These are phyloP conservation scores for Pampusana beccarii DNA, from an alignment of 2,113 vertebrate genomes.

Conservation along the genomic window DNA sequence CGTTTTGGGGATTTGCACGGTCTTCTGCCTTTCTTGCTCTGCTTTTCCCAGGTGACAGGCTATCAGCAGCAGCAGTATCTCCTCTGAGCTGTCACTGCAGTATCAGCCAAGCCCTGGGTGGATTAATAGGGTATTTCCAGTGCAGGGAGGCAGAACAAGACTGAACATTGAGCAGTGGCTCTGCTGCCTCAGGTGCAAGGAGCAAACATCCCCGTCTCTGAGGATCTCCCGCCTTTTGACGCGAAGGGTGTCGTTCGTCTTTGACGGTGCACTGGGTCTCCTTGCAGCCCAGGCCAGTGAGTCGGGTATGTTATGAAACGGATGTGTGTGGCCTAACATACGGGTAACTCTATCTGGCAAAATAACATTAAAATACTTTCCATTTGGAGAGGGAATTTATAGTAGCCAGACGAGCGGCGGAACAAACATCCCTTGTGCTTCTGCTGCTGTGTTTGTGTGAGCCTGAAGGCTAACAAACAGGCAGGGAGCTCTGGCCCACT, in stretches of 20 bases:
- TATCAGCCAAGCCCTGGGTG: background rate
- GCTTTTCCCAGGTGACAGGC: background rate
- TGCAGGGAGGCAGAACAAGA: background rate
- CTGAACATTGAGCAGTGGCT: background rate
- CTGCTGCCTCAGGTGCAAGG: background rate
- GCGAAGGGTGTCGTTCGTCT: background rate
- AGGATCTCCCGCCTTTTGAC: background rate
- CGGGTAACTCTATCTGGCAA: slow-evolving; percentile 37
- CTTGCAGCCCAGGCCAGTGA: background rate
- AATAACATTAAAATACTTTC: slow-evolving; percentile 64
- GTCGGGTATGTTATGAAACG: background rate
- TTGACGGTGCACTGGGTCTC: background rate
- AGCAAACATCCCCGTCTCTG: fast-evolving
- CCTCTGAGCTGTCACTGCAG: background rate
- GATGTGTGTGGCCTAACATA: slow-evolving; percentile 54
- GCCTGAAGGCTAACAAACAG: slow-evolving; percentile 64
- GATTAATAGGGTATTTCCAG: background rate
- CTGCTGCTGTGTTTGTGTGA: slow-evolving; percentile 50
- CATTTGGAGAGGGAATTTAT: slow-evolving; percentile 65
- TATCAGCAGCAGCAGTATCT: background rate
- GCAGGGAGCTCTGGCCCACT: slow-evolving; percentile 42
- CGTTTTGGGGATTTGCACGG: background rate
- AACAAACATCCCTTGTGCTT: slow-evolving; percentile 63
- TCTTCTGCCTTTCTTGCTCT: background rate
- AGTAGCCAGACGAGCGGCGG: slow-evolving; percentile 45